Evolutionary conservation across 1,140 invertebrate genomes (phyloP), one percentile per base, ranked within the genome.

Genomic region (Trypoxylus dichotomus): DNA sequence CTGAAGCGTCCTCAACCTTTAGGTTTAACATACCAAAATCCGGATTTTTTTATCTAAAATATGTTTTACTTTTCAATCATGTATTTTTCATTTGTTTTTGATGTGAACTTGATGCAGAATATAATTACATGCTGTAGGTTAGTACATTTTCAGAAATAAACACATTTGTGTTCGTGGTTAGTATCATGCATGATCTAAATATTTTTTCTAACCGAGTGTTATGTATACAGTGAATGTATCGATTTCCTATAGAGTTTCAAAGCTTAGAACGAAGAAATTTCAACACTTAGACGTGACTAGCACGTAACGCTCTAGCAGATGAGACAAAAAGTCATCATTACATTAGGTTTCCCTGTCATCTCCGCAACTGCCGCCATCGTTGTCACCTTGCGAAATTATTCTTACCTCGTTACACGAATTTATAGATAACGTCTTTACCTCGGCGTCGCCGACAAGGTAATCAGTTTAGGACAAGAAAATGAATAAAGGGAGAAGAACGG

Each of bases 401-500:
- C 29, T 74, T 74, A 74, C 72, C 25, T 74, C 37, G 27, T 74
- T 74, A 32, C 47, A 54, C 19, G 72, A 74, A 74, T 74, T 74
- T 74, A 74, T 74, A 74, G 72, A 74, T 74, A 77, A 74, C 25
- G 42, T 54, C 47, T 24, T 71, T 77, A 77, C 72, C 76, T 77
- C 71, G 68, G 47, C 47, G 47, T 19, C 47, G 42, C 15, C 71
- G 47, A 77, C 76, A 74, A 37, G 68, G 76, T 77, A 77, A 77
- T 77, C 76, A 77, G 76, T 77, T 77, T 77, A 77, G 68, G 68
- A 77, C 76, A 73, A 47, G 79, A 78, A 80, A 80, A 80, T 75
- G 77, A 78, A 80, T 76, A 78, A 78, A 80, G 79, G 79, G 74
- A 63, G 60, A 74, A 63, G 74, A 75, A 73, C 63, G 43, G 63